Evolutionary conservation across 2,797 vertebrate species (phyloP), one percentile per base, ranked within the genome.

Genomic region (Pipistrellus pipistrellus): DNA sequence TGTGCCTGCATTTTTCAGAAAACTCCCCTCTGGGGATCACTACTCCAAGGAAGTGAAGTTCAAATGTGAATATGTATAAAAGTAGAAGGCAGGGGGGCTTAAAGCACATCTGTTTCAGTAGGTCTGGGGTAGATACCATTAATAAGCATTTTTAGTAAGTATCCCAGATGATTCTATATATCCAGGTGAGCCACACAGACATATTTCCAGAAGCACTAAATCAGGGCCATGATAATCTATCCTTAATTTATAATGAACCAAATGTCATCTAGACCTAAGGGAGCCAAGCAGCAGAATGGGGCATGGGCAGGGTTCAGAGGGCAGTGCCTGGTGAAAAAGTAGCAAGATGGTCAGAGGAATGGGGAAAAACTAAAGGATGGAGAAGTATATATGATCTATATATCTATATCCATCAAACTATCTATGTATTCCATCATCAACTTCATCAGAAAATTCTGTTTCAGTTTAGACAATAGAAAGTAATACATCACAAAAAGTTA

Each of bases 191-290:
- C 38, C 55, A 59, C 21, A 90, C 72, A 87, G 73, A 8, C 2
- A 10, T 82, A 73, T 92, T 92, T 84, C 46, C 17, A 72, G 84
- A 95, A 95, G 55, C 30, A 84, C 27, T 77, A 71, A 91, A 48
- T 85, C 30, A 9, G 59, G 25, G 27, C 12, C 32, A 73, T 18
- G 30, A n/a, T 6, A 46, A 44, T 20, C 30, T 53, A 66, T 59
- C 10, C 13, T 2, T 91, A 38, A 41, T 80, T 21, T 35, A 35
- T 15, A 89, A 62, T 38, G 68, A 95, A 14, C 17, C 21, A 71
- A 51, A 44, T 18, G 10, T 44, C 35, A 73, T 88, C 46, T 73
- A 25, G 32, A 81, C 23, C 21, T 69, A 77, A 1, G 38, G 46
- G 23, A 77, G 14, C 73, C 66, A 25, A 4, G 53, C 8, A 51